A percentile compares a stretch with the other conserved stretches of the same genome.
Conservation (phyloP, 1,140 invertebrate species). For the Neotoxoptera formosana region DNA sequence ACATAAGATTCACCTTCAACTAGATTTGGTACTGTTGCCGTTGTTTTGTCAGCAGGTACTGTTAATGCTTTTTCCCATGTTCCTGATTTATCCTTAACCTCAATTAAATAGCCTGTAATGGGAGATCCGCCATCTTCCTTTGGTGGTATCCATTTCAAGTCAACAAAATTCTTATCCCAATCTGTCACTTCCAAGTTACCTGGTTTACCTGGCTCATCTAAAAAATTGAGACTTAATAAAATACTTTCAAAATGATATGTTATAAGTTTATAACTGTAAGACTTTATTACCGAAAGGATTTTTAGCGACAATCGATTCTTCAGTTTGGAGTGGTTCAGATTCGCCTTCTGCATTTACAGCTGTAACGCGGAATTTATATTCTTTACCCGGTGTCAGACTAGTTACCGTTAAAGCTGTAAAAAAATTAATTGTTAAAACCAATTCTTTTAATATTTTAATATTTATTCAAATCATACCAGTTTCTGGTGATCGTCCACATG, state of each 20-base stretch:
- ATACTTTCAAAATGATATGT: conserved; percentile 33
- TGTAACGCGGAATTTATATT: conserved; percentile 93
- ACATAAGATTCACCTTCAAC: conserved; percentile 90
- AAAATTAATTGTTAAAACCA: background rate
- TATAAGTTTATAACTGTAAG: conserved; percentile 17
- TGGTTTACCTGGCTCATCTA: conserved; percentile 91
- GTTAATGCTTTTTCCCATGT: conserved; percentile 92
- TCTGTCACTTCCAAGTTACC: conserved; percentile 90
- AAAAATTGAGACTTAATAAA: conserved; percentile 57
- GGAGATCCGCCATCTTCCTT: conserved; percentile 84
- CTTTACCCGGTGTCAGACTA: conserved; percentile 86
- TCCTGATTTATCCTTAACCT: conserved; percentile 92
- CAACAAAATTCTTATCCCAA: conserved; percentile 95
- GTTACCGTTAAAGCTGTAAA: conserved; percentile 78
- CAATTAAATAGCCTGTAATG: conserved; percentile 85
- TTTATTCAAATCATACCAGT: conserved; percentile 67
- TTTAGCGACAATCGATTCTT: conserved; percentile 89
- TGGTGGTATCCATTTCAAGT: conserved; percentile 86
- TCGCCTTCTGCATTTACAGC: conserved; percentile 97
- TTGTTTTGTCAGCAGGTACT: conserved; percentile 80
- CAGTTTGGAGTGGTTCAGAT: conserved; percentile 89
- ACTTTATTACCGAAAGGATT: conserved; percentile 84
- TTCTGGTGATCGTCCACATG: conserved; percentile 82
- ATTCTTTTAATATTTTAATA: conserved; percentile 11
- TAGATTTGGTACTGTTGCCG: conserved; percentile 86